A percentile compares a stretch with the other conserved stretches of the same genome.
Conservation (phyloP, 1,140 invertebrate genomes). For the Drosophila pseudoobscura region DNA sequence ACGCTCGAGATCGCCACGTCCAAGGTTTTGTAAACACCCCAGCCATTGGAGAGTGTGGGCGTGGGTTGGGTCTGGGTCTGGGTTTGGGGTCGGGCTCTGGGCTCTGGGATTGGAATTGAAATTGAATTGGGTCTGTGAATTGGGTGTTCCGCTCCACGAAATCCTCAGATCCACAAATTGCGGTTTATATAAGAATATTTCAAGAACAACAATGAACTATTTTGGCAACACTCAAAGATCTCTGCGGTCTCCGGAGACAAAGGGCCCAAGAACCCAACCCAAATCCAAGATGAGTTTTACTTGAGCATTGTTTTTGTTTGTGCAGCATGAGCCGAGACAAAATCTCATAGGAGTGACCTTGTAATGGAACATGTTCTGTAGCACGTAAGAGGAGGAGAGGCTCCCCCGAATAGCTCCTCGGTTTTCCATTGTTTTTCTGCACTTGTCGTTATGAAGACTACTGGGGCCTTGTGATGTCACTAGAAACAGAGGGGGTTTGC, state of each 20-base stretch:
- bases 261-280: conserved; percentile 18
- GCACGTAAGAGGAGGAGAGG: too few relatives aligned
- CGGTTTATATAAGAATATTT: background rate
- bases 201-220: conserved; percentile 44
- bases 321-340: background rate
- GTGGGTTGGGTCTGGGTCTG: conserved; percentile 50
- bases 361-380: conserved; percentile 6
- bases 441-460: too few relatives aligned
- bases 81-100: conserved; percentile 4
- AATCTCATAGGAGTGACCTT: conserved; percentile 33
- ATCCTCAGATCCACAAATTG: conserved; percentile 35
- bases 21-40: conserved; percentile 76
- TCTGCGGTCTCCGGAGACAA: conserved; percentile 20
- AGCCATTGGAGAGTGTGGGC: conserved; percentile 53
- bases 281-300: conserved; percentile 27
- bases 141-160: conserved; percentile 69
- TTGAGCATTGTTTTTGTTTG: background rate
- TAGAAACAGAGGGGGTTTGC: background rate
- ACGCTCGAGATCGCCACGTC: conserved; percentile 65
- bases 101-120: conserved; percentile 40
- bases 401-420: too few relatives aligned
- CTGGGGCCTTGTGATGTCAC: too few relatives aligned
- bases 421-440: too few relatives aligned
- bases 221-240: conserved; percentile 38
- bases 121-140: conserved; percentile 42